phyloP scores from a whole-genome alignment of 2,797 vertebrate genomes.

The Psittacula echo region DNA sequence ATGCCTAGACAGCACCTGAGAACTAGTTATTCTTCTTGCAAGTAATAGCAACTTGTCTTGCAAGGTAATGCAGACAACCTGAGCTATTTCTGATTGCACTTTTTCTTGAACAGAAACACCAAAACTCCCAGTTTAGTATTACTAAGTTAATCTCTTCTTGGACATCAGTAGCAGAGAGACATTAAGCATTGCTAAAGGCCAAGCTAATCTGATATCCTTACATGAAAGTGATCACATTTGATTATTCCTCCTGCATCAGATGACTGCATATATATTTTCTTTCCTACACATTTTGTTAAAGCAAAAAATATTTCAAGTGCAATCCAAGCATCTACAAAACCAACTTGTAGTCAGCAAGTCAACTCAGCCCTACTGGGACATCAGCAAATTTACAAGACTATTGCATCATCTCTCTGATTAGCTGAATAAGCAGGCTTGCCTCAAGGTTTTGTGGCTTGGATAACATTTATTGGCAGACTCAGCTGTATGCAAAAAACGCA shows the following conservation, averaged over 20 bases:
- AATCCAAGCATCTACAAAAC: not conserved
- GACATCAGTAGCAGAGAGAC: not conserved
- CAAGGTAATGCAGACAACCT: not conserved
- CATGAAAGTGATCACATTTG: not conserved
- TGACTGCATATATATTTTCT: not conserved
- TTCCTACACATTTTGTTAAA: not conserved
- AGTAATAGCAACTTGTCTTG: not conserved
- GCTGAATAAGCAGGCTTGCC: slow-evolving; percentile 19
- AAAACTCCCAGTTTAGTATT: not conserved
- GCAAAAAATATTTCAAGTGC: not conserved
- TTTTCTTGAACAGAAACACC: not conserved
- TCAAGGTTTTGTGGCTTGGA: not conserved
- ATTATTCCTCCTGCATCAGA: not conserved
- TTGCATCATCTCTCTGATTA: not conserved
- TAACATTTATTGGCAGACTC: not conserved
- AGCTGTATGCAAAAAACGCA: not conserved
- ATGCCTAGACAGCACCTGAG: not conserved
- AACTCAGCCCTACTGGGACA: not conserved
- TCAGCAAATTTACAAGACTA: not conserved
- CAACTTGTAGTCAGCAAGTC: not conserved
- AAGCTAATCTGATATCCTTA: not conserved
- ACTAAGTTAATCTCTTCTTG: not conserved
- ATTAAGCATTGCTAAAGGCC: not conserved
- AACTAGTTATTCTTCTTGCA: not conserved
- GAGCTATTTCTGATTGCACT: not conserved